Base-by-base conservation (phyloP, 2,797 vertebrate genomes). In the Prionace glauca region DNA sequence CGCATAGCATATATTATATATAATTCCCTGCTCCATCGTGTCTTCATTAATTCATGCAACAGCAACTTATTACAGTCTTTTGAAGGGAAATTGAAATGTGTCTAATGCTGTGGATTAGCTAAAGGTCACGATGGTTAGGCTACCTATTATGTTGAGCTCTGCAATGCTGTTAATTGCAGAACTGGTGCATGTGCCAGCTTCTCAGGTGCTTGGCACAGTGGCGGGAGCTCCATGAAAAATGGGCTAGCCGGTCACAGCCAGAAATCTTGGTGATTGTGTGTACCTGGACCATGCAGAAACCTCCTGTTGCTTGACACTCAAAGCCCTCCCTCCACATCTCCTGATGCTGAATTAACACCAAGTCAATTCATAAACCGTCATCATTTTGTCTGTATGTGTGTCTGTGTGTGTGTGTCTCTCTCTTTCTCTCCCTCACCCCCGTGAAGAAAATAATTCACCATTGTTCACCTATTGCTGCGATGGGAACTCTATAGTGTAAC, bases 11-110 rank as follows among this genome's bases (percentile, higher is more conserved):
- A 87, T 56, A 56, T 87, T 26, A 45, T 56, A 87, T 45, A 77
- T n/a, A 77, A 77, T 62, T 3, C 12, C 60, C 18, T 45, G 7
- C 81, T 41, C n/a, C 62, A 74, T 50, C 72, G 71, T 72, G 50
- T 50, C 93, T 95, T 95, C 69, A 95, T 95, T 77, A 95, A 77
- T 74, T 74, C 93, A 50, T 95, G 14, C 77, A 95, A 50, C 45
- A 50, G 72, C 45, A 95, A 29, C 14, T 95, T 77, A 77, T 72
- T n/a, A 77, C 41, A 56, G 71, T 95, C 69, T 77, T 95, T 77
- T 95, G 93, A 74, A 92, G 65, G n/a, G 18, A 95, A 95, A 74
- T 77, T n/a, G 69, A 95, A 95, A 92, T 26, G n/a, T 92, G 65
- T 92, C 90, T 92, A 65, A 41, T n/a, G 90, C 24, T 71, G 7